These are phyloP conservation scores for Anguilla pacifica DNA, from an alignment of 2,797 vertebrate genomes.

Conservation along the genomic window DNA sequence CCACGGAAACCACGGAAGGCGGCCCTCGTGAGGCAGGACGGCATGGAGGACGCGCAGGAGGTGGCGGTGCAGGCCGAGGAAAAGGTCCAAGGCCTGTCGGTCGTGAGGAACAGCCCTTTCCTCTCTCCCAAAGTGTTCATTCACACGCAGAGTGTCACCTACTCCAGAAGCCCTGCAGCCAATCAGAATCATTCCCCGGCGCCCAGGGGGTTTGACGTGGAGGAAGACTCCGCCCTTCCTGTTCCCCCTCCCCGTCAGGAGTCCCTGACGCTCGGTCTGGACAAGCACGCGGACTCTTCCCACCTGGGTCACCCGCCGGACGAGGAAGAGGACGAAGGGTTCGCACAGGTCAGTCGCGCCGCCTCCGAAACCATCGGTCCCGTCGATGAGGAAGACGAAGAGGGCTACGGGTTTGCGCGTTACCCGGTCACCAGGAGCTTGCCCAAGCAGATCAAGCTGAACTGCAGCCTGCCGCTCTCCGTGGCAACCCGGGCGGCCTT, in stretches of 20 bases:
- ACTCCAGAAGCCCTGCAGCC: conserved; percentile 41
- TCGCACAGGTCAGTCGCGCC: no score
- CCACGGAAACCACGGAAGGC: conserved; percentile 80
- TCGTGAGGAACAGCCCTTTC: conserved; percentile 59
- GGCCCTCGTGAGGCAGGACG: conserved; percentile 82
- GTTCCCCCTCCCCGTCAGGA: conserved; percentile 74
- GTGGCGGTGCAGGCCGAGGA: conserved; percentile 56
- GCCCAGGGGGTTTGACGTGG: conserved; percentile 40
- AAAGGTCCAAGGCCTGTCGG: conserved; percentile 57
- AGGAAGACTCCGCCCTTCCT: conserved; percentile 54
- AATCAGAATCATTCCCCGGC: conserved; percentile 12
- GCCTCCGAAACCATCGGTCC: neutral
- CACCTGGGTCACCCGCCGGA: conserved; percentile 58
- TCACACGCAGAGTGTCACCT: conserved; percentile 60
- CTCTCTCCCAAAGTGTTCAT: conserved; percentile 62
- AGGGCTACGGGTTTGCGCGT: conserved; percentile 73
- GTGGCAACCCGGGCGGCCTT: conserved; percentile 54
- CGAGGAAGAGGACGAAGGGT: conserved; percentile 22
- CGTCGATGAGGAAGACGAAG: conserved; percentile 60
- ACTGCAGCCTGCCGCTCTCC: conserved; percentile 66
- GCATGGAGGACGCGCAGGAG: conserved; percentile 69
- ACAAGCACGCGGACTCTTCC: conserved; percentile 58
- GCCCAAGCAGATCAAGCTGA: conserved; percentile 86
- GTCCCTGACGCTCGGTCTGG: conserved; percentile 67
- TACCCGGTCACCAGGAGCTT: conserved; percentile 83